These are phyloP conservation scores for Nemotelus nigrinus DNA, from an alignment of 2,888 invertebrate species.

Conservation along the genomic window DNA sequence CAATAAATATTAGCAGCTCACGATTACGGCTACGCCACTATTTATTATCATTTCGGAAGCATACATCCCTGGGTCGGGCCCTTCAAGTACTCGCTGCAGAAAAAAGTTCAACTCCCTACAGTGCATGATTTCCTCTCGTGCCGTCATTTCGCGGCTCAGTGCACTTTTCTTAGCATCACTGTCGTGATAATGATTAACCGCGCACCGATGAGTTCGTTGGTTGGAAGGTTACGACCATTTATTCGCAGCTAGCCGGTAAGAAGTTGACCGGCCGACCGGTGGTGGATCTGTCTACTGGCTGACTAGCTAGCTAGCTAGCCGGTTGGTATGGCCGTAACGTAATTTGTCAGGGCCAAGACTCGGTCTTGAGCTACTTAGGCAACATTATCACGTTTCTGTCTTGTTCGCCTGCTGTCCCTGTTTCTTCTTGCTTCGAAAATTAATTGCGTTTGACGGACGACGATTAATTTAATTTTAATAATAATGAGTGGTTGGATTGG, in stretches of 20 bases:
- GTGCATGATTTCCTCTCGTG: slow-evolving; percentile 49
- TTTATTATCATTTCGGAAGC: slow-evolving; percentile 12
- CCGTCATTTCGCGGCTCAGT: slow-evolving; percentile 46
- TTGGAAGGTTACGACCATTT: slow-evolving; percentile 20
- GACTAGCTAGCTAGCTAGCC: background rate
- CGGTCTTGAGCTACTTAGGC: slow-evolving; percentile 29
- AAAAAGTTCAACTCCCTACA: slow-evolving; percentile 36
- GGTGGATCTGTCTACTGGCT: background rate
- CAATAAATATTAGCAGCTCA: slow-evolving; percentile 11
- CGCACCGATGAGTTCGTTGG: background rate
- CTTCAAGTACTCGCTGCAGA: background rate
- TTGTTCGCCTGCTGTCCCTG: background rate
- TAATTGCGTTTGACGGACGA: slow-evolving; percentile 15
- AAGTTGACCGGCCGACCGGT: slow-evolving; percentile 15
- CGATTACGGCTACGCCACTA: background rate
- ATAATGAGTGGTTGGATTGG: background rate
- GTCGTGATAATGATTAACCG: too few species aligned
- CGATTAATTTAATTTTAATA: slow-evolving; percentile 26
- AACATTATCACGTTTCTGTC: slow-evolving; percentile 32
- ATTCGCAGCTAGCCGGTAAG: background rate
- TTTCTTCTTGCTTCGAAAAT: slow-evolving; percentile 4
- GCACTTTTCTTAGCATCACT: background rate
- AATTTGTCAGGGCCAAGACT: slow-evolving; percentile 30
- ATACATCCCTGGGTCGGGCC: background rate
- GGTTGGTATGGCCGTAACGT: background rate